Conservation (phyloP, 2,888 invertebrate species). For the Dioctria linearis region DNA sequence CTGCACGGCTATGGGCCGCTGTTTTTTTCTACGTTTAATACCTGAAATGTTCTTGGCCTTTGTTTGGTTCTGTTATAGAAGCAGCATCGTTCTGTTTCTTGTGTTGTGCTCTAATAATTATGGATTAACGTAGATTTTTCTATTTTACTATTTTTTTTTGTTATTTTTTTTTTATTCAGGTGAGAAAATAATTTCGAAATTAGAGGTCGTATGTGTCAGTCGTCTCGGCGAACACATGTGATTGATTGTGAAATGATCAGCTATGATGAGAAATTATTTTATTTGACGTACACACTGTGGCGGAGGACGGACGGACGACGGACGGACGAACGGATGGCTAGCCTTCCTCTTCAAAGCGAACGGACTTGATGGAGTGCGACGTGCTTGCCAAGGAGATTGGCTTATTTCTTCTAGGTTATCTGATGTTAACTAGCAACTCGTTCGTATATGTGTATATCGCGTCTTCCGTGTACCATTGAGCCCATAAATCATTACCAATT, state of each 20-base stretch:
- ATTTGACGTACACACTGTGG: constrained; percentile 27
- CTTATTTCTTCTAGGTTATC: neutral
- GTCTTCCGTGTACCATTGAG: neutral
- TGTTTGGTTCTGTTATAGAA: neutral
- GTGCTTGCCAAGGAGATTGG: neutral
- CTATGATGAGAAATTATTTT: constrained; percentile 27
- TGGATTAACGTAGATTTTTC: constrained; percentile 36
- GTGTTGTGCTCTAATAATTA: constrained; percentile 50
- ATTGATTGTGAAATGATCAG: constrained; percentile 42
- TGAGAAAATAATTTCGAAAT: constrained; percentile 48
- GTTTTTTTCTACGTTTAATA: neutral
- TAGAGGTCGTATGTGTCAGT: constrained; percentile 31
- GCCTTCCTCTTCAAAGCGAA: neutral
- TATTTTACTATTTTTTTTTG: neutral
- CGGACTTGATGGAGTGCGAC: neutral
- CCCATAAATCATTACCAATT: neutral
- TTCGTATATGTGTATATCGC: neutral
- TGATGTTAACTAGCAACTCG: constrained; percentile 1
- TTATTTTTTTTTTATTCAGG: constrained; percentile 21
- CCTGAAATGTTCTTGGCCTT: constrained; percentile 46
- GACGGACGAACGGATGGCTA: neutral
- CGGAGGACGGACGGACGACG: neutral
- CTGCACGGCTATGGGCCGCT: neutral
- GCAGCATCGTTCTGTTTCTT: constrained; percentile 27
- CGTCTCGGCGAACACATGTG: constrained; percentile 38